Conservation (phyloP, 2,113 vertebrate genomes). For the Mastomys coucha region DNA sequence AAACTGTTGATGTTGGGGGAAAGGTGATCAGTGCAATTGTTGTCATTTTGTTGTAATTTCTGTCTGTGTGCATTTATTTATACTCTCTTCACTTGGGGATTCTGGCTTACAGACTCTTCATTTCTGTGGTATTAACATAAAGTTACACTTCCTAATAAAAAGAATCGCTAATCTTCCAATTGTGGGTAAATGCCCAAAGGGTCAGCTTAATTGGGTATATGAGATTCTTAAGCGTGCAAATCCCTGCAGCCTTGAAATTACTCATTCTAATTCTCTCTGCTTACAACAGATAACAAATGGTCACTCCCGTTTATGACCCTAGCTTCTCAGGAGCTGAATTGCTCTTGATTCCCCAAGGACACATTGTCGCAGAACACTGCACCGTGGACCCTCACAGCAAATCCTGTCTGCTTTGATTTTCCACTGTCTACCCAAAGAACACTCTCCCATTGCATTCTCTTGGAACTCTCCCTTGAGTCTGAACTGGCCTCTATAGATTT, state of each 20-base stretch:
- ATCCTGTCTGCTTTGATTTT: not conserved
- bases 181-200: slow-evolving; percentile 59
- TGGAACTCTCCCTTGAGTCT: not conserved
- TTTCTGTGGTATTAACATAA: slow-evolving; percentile 1
- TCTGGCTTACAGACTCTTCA: slow-evolving; percentile 27
- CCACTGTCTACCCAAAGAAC: not conserved
- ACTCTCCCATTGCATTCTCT: not conserved
- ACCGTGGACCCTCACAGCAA: not conserved
- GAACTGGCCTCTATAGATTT: not conserved
- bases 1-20: not conserved
- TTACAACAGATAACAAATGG: not conserved
- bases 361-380: not conserved
- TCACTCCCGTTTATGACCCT: slow-evolving; percentile 6
- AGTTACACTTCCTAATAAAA: slow-evolving; percentile 49
- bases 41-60: not conserved
- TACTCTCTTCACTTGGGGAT: not conserved
- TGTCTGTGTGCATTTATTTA: not conserved
- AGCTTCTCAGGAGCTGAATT: not conserved
- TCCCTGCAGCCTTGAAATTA: slow-evolving; percentile 36
- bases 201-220: slow-evolving; percentile 37
- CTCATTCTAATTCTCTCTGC: not conserved
- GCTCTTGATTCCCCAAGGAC: not conserved
- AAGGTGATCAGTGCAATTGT: not conserved
- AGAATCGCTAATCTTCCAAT: slow-evolving; percentile 27
- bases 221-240: slow-evolving; percentile 11